A percentile compares a stretch with the other conserved stretches of the same genome.
Evolutionary conservation across 2,797 vertebrate species (phyloP).

Genomic region (Cynopterus sphinx): DNA sequence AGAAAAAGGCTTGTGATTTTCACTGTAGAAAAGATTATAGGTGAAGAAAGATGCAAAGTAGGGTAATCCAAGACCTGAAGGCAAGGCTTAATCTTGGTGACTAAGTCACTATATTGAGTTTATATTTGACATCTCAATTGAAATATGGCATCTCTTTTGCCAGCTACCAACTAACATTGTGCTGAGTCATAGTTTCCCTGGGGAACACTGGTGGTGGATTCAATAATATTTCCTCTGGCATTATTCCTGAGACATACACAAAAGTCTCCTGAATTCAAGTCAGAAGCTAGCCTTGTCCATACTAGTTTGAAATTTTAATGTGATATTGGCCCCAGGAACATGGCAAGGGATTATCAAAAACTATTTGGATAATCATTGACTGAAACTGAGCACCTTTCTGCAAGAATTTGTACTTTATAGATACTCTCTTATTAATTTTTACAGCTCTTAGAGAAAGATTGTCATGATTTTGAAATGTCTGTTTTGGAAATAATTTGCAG

Average conservation of each 20-base stretch:
- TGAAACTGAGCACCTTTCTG: constrained; percentile 1
- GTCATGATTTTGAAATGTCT: background rate
- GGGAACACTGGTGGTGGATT: constrained; percentile 41
- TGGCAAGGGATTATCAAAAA: background rate
- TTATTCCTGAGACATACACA: background rate
- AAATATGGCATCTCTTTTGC: constrained; percentile 44
- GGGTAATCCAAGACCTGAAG: constrained; percentile 51
- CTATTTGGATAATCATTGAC: background rate
- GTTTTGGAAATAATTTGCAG: constrained; percentile 10
- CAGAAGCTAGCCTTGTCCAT: background rate
- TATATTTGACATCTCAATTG: constrained; percentile 69
- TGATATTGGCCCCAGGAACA: background rate
- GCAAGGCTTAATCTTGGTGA: constrained; percentile 58
- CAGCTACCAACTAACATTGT: background rate
- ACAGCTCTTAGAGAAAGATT: background rate
- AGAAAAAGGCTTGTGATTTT: background rate
- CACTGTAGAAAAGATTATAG: constrained; percentile 27
- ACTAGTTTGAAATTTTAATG: constrained; percentile 25
- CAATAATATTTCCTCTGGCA: constrained; percentile 59
- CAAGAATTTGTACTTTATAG: background rate
- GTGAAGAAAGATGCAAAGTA: constrained; percentile 9
- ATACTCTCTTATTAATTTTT: background rate
- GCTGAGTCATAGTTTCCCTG: constrained; percentile 61
- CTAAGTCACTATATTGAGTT: constrained; percentile 44
- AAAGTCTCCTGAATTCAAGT: background rate